These are phyloP conservation scores for Budorcas taxicolor DNA, from an alignment of 2,113 vertebrate genomes.

Conservation along the genomic window DNA sequence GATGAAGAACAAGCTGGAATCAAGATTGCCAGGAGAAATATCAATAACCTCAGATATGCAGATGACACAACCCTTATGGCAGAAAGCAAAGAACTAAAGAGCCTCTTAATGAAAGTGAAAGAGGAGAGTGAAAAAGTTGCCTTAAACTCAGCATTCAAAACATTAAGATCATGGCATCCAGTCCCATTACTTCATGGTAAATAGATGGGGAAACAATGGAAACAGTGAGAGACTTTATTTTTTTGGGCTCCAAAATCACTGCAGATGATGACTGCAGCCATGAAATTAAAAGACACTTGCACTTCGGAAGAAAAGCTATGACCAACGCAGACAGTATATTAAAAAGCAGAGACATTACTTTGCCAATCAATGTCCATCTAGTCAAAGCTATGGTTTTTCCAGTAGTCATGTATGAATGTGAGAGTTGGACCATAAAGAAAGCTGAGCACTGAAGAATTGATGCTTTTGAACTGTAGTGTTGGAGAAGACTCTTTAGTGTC, in stretches of 20 bases:
- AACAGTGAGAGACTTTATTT: neutral
- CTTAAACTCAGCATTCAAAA: neutral
- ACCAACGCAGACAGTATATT: neutral
- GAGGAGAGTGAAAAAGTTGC: neutral
- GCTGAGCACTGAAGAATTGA: neutral
- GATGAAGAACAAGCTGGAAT: neutral
- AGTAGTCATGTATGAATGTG: neutral
- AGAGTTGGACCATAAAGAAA: neutral
- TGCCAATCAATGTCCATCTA: fast-evolving
- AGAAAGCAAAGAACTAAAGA: neutral
- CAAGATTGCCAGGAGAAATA: neutral
- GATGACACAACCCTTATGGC: neutral
- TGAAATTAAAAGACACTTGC: neutral
- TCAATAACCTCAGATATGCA: neutral
- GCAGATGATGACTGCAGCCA: neutral
- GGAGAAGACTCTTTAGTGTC: neutral
- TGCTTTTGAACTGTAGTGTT: neutral
- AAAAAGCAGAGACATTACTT: neutral
- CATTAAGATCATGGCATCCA: neutral
- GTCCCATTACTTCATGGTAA: neutral
- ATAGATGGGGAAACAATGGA: neutral
- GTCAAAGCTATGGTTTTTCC: neutral
- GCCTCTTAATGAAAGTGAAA: neutral
- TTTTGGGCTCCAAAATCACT: neutral
- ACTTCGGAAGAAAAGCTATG: neutral